A percentile compares a stretch with the other conserved stretches of the same genome.
Conservation (phyloP, 2,797 vertebrate species). For the Coregonus ussuriensis region DNA sequence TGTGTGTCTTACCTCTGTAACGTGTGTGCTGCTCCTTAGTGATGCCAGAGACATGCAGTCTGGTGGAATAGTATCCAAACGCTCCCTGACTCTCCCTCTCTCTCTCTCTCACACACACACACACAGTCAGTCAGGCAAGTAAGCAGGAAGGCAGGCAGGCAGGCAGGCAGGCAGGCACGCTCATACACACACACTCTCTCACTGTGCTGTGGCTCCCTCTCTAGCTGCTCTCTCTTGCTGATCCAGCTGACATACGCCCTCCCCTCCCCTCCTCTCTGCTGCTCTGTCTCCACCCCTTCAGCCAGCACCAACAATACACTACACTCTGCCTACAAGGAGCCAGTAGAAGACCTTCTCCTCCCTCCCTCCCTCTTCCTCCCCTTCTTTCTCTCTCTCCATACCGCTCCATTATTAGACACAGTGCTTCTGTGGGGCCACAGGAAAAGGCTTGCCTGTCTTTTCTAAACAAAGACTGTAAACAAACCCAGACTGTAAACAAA, state of each 20-base stretch:
- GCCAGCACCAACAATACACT: conserved; percentile 44
- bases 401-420: conserved; percentile 39
- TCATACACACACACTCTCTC: conserved; percentile 16
- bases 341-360: conserved; percentile 41
- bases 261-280: conserved; percentile 43
- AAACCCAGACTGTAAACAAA: conserved; percentile 54
- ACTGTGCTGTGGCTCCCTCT: conserved; percentile 11
- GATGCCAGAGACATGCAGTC: conserved; percentile 54
- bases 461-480: conserved; percentile 51
- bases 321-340: conserved; percentile 71
- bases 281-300: conserved; percentile 84
- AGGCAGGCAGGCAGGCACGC: conserved; percentile 21
- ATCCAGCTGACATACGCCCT: conserved; percentile 66
- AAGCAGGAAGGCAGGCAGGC: conserved; percentile 11
- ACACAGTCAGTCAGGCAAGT: conserved; percentile 23
- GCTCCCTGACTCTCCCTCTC: conserved; percentile 15
- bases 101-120: background rate
- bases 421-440: conserved; percentile 54
- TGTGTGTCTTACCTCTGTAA: conserved; percentile 42
- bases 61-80: conserved; percentile 60
- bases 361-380: conserved; percentile 6
- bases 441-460: conserved; percentile 54
- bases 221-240: conserved; percentile 37
- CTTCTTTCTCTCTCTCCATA: conserved; percentile 27
- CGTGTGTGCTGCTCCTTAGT: conserved; percentile 29